Percentiles rank a stretch among this genome's conserved stretches.
These are phyloP conservation scores for Molossus molossus DNA, from an alignment of 2,797 vertebrate species.

Conservation along the genomic window DNA sequence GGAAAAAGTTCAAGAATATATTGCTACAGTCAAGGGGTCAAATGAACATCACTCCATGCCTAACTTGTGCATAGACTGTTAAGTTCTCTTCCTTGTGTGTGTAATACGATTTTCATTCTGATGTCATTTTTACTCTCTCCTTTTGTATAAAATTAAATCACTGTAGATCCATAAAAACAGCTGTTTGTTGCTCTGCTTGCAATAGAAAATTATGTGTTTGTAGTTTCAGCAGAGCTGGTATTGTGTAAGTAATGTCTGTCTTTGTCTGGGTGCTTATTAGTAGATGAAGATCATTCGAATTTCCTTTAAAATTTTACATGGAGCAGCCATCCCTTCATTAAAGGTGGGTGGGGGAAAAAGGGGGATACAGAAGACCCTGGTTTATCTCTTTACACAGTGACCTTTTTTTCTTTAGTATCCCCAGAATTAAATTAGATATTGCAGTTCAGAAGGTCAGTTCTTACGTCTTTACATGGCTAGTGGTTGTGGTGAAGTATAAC, in stretches of 20 bases:
- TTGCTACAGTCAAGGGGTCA: slow-evolving; percentile 67
- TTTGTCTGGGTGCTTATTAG: slow-evolving; percentile 67
- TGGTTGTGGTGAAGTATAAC: not conserved
- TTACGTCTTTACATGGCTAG: fast-evolving
- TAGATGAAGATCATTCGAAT: slow-evolving; percentile 42
- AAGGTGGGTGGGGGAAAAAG: not conserved
- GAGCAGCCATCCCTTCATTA: slow-evolving; percentile 17
- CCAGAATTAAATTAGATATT: slow-evolving; percentile 34
- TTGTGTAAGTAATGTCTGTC: slow-evolving; percentile 65
- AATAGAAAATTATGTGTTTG: slow-evolving; percentile 82
- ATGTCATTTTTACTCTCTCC: slow-evolving; percentile 61
- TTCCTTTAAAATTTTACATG: slow-evolving; percentile 48
- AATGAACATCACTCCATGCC: slow-evolving; percentile 70
- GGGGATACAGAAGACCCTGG: not conserved
- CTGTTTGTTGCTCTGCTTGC: slow-evolving; percentile 76
- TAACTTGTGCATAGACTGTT: slow-evolving; percentile 74
- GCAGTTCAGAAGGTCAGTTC: not conserved
- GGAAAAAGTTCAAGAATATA: slow-evolving; percentile 27
- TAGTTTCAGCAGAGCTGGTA: slow-evolving; percentile 75
- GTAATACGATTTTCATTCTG: slow-evolving; percentile 74
- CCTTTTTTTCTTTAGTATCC: slow-evolving; percentile 30
- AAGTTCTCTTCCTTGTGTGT: slow-evolving; percentile 42
- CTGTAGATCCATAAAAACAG: slow-evolving; percentile 77
- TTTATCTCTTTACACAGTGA: not conserved
- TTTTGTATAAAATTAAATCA: slow-evolving; percentile 79